phyloP scores from a whole-genome alignment of 2,888 invertebrate species.

The Mythimna pallens region DNA sequence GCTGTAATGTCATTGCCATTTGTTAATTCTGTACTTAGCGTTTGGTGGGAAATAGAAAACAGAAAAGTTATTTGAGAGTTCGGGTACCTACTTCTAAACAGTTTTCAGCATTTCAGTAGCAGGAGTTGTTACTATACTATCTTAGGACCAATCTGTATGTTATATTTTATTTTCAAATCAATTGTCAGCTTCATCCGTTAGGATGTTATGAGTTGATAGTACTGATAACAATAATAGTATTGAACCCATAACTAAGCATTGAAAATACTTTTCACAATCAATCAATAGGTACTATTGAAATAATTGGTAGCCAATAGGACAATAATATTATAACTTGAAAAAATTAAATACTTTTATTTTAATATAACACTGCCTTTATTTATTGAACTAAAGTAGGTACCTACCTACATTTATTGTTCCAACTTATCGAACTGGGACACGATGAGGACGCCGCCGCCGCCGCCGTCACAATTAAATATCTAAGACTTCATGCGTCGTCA shows the following conservation, averaged over 20 bases:
- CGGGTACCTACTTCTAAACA: neutral
- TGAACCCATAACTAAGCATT: neutral
- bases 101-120: neutral
- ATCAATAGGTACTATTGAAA: neutral
- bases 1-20: no score
- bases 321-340: neutral
- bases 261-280: neutral
- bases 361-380: no score
- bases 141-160: neutral
- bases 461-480: constrained; percentile 1
- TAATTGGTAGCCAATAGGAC: neutral
- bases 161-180: neutral
- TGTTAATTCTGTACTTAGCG: no score
- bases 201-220: neutral
- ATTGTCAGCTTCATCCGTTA: neutral
- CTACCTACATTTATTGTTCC: neutral
- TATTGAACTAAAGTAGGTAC: neutral
- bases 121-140: no score
- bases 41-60: no score
- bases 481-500: neutral
- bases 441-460: neutral
- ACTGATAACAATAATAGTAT: neutral
- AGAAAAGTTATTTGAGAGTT: no score
- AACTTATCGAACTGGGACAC: constrained; percentile 32
- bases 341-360: neutral